These are phyloP conservation scores for Eulithis testata DNA, from an alignment of 2,888 invertebrate genomes.

Conservation along the genomic window DNA sequence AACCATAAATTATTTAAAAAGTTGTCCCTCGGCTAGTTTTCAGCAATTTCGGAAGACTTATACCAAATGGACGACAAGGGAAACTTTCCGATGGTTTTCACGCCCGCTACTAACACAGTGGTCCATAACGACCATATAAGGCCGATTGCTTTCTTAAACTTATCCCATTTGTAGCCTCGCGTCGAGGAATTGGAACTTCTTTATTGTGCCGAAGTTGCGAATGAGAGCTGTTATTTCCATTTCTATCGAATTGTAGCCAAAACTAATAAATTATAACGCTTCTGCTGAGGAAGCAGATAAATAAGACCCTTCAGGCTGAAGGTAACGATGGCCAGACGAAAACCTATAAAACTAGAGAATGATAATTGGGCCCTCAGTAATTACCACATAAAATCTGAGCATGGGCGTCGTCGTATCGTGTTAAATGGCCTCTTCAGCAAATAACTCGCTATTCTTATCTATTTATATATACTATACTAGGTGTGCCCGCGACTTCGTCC, in stretches of 20 bases:
- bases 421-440: too few relatives aligned
- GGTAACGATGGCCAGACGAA: constrained; percentile 45
- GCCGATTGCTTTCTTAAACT: constrained; percentile 83
- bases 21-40: constrained; percentile 47
- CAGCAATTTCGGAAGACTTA: constrained; percentile 63
- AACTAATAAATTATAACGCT: constrained; percentile 67
- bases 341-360: constrained; percentile 59
- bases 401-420: constrained; percentile 40
- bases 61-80: constrained; percentile 72
- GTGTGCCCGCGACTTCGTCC: too few relatives aligned
- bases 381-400: constrained; percentile 49
- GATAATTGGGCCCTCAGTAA: constrained; percentile 58
- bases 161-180: constrained; percentile 79
- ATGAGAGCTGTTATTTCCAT: constrained; percentile 75
- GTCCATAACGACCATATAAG: constrained; percentile 82
- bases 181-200: constrained; percentile 77
- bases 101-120: constrained; percentile 71
- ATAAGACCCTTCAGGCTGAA: constrained; percentile 19
- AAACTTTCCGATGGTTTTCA: constrained; percentile 77
- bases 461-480: too few relatives aligned
- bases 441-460: too few relatives aligned
- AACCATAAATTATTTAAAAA: constrained; percentile 56
- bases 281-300: constrained; percentile 42
- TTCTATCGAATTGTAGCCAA: constrained; percentile 68
- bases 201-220: constrained; percentile 77